Percentiles rank a stretch among this genome's conserved stretches.
Conservation (phyloP, 2,797 vertebrate genomes). For the Gobionotothen gibberifrons region DNA sequence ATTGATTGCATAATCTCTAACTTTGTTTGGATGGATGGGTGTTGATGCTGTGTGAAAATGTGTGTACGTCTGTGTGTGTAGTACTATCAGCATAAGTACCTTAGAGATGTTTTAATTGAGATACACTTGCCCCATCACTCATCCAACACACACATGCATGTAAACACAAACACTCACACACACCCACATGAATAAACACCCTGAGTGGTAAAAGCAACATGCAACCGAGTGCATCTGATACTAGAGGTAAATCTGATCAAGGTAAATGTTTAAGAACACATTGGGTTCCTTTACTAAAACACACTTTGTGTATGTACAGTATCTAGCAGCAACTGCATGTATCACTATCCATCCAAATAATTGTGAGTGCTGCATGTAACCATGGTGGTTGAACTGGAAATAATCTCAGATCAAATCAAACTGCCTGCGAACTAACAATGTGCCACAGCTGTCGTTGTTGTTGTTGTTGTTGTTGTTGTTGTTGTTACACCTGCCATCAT, state of each 20-base stretch:
- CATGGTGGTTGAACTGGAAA: background rate
- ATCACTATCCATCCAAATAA: background rate
- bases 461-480: background rate
- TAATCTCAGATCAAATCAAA: background rate
- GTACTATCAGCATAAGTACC: conserved; percentile 31
- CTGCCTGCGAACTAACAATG: background rate
- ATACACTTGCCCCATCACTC: conserved; percentile 38
- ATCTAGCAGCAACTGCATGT: conserved; percentile 7
- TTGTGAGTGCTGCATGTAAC: background rate
- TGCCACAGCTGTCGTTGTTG: background rate
- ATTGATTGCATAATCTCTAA: conserved; percentile 43
- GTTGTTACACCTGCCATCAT: background rate
- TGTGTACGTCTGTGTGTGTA: conserved; percentile 43
- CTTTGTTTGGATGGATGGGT: conserved; percentile 40
- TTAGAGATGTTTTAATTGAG: conserved; percentile 54
- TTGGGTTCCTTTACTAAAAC: conserved; percentile 9
- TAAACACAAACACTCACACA: conserved; percentile 11
- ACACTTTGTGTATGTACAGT: background rate
- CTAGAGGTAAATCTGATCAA: background rate
- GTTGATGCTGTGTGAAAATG: conserved; percentile 25
- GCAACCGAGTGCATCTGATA: background rate
- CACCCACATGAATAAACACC: background rate
- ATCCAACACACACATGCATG: background rate
- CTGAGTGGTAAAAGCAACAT: conserved; percentile 8
- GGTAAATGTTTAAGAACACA: conserved; percentile 1